Base-by-base conservation (phyloP, 2,888 invertebrate species). In the Odontocolon sp. region DNA sequence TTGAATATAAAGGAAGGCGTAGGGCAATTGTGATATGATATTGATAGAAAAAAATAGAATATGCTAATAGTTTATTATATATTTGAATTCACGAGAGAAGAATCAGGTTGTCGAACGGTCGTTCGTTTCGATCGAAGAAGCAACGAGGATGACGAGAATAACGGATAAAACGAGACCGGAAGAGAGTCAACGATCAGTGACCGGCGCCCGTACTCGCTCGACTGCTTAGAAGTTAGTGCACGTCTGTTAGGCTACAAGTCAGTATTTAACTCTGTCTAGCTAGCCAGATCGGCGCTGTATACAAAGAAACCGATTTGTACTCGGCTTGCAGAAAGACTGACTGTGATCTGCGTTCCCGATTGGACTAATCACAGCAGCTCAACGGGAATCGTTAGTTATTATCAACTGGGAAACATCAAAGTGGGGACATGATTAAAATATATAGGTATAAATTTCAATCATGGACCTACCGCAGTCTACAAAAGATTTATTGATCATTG, bases 101-200 rank as follows among this genome's bases (percentile, higher is more conserved):
- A 70, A 81, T 26, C 47, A 33, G 76, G 79, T 78, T 78, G 73
- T 64, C 72, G 77, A 79, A 68, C 70, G 33, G 47, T 54, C 57
- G 80, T 82, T 79, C 79, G 82, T 82, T 71, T 78, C 81, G 80
- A 81, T 78, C 82, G 81, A 83, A 73, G 77, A 81, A 80, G 79
- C 82, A 82, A 82, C 77, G 78, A 79, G 83, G 84, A 83, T 83
- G 84, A 82, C 78, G 71, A 74, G 66, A 61, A 79, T 84, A 84
- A 84, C 84, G 84, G 84, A 80, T 84, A 83, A 83, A 84, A 82
- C 77, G 79, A 78, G 78, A 84, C 84, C 84, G 82, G 84, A 85
- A 85, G 84, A 61, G 72, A 74, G 80, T 77, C 83, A 81, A 80
- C 83, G 84, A 83, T 83, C 81, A 83, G 81, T 85, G 84, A 84